Evolutionary conservation across 2,888 invertebrate genomes (phyloP).

Genomic region (Anaspis maculata): DNA sequence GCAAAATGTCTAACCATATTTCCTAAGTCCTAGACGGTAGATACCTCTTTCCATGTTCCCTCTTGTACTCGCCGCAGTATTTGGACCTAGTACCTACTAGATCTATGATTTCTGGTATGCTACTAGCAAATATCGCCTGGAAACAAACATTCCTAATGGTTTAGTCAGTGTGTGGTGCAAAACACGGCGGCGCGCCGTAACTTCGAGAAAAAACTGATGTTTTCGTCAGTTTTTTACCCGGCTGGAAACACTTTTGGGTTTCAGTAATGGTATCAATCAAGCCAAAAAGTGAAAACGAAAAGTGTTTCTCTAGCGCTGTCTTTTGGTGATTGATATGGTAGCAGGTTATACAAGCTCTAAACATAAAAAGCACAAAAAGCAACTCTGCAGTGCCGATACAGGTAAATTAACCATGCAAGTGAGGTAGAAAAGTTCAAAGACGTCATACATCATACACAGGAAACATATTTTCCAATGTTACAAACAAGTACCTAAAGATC

Average conservation of each 20-base stretch:
- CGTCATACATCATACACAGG: too few species aligned
- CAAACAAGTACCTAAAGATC: conserved; percentile 23
- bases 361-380: conserved; percentile 19
- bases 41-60: conserved; percentile 99
- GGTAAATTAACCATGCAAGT: too few species aligned
- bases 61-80: conserved; percentile 99
- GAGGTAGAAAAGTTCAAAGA: conserved; percentile 15
- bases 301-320: too few species aligned
- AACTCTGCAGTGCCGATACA: conserved; percentile 21
- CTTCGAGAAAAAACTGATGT: conserved; percentile 1
- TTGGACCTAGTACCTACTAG: conserved; percentile 99
- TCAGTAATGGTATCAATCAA: too few species aligned
- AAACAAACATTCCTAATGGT: conserved; percentile 52
- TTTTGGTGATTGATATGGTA: too few species aligned
- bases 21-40: conserved; percentile 22
- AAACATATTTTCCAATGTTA: too few species aligned
- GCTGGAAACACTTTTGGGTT: too few species aligned
- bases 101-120: conserved; percentile 99
- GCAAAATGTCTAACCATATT: conserved; percentile 3
- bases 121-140: conserved; percentile 99
- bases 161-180: conserved; percentile 9
- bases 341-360: too few species aligned
- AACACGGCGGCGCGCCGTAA: neutral
- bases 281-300: conserved; percentile 4
- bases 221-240: conserved; percentile 2